phyloP scores from a whole-genome alignment of 1,140 invertebrate genomes.

The Euglossa dilemma region DNA sequence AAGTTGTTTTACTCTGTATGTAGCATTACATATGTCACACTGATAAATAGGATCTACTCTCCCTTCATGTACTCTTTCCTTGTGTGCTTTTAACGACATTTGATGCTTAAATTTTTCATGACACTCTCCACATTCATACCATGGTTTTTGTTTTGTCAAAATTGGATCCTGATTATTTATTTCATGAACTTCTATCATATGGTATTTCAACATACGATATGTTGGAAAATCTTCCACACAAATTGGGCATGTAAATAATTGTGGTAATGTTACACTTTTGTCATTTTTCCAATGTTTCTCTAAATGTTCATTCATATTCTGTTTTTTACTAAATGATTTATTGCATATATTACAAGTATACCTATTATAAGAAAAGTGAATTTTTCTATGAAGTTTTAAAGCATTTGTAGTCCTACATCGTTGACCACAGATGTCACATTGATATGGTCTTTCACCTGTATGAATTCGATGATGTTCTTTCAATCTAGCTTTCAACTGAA shows the following conservation, averaged over 20 bases:
- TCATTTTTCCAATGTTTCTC: constrained; percentile 70
- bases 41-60: constrained; percentile 54
- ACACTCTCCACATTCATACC: constrained; percentile 62
- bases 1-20: constrained; percentile 59
- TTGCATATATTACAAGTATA: constrained; percentile 62
- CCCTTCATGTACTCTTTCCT: constrained; percentile 63
- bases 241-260: constrained; percentile 59
- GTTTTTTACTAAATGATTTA: constrained; percentile 67
- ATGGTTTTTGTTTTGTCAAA: constrained; percentile 59
- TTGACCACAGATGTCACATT: constrained; percentile 62
- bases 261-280: constrained; percentile 56
- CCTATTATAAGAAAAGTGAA: constrained; percentile 56
- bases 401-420: constrained; percentile 64
- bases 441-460: constrained; percentile 66
- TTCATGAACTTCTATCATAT: constrained; percentile 62
- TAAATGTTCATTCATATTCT: constrained; percentile 69
- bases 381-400: constrained; percentile 64
- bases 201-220: constrained; percentile 62
- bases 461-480: constrained; percentile 66
- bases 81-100: constrained; percentile 70
- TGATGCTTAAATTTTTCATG: constrained; percentile 71
- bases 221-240: constrained; percentile 62
- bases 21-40: constrained; percentile 60
- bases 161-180: constrained; percentile 63
- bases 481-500: constrained; percentile 65